Evolutionary conservation across 2,888 invertebrate species (phyloP).

Genomic region (Drosophila prolongata): DNA sequence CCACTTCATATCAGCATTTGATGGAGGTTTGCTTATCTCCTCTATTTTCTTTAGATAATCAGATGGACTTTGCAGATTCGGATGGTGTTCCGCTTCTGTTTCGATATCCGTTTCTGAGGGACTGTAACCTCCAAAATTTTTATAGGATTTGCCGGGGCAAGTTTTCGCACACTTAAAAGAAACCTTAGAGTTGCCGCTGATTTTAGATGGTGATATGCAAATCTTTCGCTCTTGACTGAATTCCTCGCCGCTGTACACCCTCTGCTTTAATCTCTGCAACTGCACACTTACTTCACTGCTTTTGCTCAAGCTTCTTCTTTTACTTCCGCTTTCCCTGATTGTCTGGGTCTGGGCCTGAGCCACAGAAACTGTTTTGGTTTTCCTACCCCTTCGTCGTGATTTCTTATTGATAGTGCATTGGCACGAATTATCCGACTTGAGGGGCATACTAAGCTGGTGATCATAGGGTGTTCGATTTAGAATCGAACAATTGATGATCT

Average conservation of each 20-base stretch:
- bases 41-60: slow-evolving; percentile 1
- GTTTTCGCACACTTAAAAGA: neutral
- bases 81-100: neutral
- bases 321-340: too few species aligned
- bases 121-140: slow-evolving; percentile 45
- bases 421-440: slow-evolving; percentile 8
- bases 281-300: too few species aligned
- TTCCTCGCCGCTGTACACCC: slow-evolving; percentile 21
- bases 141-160: neutral
- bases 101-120: slow-evolving; percentile 36
- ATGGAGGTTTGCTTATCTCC: slow-evolving; percentile 10
- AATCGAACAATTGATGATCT: slow-evolving; percentile 33
- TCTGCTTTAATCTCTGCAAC: neutral
- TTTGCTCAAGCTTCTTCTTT: neutral
- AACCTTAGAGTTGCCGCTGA: neutral
- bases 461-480: slow-evolving; percentile 44
- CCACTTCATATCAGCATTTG: neutral
- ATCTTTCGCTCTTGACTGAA: neutral
- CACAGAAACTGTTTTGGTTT: neutral
- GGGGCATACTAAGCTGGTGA: slow-evolving; percentile 10
- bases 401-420: slow-evolving; percentile 12
- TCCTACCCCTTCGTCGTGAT: neutral
- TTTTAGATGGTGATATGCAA: neutral
- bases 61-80: neutral
- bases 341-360: neutral